phyloP scores from a whole-genome alignment of 1,140 invertebrate species.

The Hypothenemus hampei region DNA sequence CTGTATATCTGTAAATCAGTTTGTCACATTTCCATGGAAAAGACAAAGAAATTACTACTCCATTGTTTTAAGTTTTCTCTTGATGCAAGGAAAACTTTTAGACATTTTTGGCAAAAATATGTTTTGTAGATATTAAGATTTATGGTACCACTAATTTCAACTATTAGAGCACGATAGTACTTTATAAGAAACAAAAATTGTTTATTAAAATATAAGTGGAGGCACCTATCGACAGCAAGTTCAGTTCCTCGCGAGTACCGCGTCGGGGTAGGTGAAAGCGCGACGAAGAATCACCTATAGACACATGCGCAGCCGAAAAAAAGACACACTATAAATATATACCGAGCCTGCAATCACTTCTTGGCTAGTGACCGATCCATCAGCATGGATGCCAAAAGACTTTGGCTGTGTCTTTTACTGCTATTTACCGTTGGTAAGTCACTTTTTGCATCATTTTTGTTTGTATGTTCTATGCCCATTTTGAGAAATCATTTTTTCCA shows the following conservation, averaged over 20 bases:
- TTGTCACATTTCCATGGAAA: too few species aligned
- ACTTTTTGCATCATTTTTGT: background rate
- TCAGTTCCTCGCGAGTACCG: slow-evolving; percentile 32
- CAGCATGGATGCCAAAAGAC: slow-evolving; percentile 40
- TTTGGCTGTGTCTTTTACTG: slow-evolving; percentile 43
- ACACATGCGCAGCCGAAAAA: slow-evolving; percentile 42
- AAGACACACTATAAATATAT: slow-evolving; percentile 44
- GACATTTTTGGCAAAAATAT: too few species aligned
- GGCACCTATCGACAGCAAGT: slow-evolving; percentile 39
- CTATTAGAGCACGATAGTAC: too few species aligned
- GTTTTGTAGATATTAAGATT: too few species aligned
- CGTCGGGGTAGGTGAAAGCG: slow-evolving; percentile 39
- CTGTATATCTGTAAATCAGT: too few species aligned
- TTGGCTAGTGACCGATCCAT: slow-evolving; percentile 44
- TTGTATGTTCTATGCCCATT: background rate
- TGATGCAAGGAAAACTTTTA: too few species aligned
- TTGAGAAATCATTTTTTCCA: too few species aligned
- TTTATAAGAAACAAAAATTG: slow-evolving; percentile 24
- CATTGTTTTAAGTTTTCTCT: too few species aligned
- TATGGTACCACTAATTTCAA: too few species aligned
- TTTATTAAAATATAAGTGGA: slow-evolving; percentile 40
- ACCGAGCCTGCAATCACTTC: slow-evolving; percentile 40
- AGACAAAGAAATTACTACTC: too few species aligned
- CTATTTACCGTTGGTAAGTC: slow-evolving; percentile 38
- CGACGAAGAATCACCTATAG: slow-evolving; percentile 26